phyloP scores from a whole-genome alignment of 2,888 invertebrate species.

The Elaeidobius kamerunicus region DNA sequence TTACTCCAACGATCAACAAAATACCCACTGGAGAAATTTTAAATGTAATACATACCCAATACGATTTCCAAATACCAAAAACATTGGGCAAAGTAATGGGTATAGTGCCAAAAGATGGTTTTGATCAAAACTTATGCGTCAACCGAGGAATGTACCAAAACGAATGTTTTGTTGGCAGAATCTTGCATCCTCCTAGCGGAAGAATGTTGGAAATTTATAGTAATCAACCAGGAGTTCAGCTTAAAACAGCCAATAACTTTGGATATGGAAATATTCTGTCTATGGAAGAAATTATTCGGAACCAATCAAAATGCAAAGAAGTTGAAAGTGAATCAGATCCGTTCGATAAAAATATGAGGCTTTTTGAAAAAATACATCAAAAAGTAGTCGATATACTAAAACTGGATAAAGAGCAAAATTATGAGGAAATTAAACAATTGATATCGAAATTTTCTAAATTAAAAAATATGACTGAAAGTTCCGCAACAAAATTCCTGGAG shows the following conservation, averaged over 20 bases:
- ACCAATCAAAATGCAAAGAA: neutral
- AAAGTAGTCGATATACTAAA: constrained; percentile 24
- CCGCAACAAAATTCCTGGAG: constrained; percentile 10
- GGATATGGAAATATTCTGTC: constrained; percentile 35
- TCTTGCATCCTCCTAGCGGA: constrained; percentile 65
- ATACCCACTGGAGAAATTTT: constrained; percentile 72
- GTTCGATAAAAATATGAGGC: constrained; percentile 8
- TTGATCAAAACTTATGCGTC: constrained; percentile 80
- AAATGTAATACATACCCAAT: constrained; percentile 65
- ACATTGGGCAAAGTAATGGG: constrained; percentile 63
- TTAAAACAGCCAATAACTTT: constrained; percentile 72
- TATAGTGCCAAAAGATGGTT: constrained; percentile 65
- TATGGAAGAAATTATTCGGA: constrained; percentile 29
- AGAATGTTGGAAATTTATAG: constrained; percentile 76
- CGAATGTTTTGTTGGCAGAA: constrained; percentile 62
- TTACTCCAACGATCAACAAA: constrained; percentile 63
- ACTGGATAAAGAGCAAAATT: constrained; percentile 30
- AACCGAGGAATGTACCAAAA: constrained; percentile 56
- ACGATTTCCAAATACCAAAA: constrained; percentile 68
- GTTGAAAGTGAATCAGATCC: neutral
- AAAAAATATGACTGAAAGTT: neutral
- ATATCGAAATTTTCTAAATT: constrained; percentile 27
- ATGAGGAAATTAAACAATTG: constrained; percentile 28
- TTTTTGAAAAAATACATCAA: constrained; percentile 32
- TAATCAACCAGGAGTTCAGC: constrained; percentile 83